A percentile compares a stretch with the other conserved stretches of the same genome.
Evolutionary conservation across 2,113 vertebrate species (phyloP).

Genomic region (Salvator merianae): DNA sequence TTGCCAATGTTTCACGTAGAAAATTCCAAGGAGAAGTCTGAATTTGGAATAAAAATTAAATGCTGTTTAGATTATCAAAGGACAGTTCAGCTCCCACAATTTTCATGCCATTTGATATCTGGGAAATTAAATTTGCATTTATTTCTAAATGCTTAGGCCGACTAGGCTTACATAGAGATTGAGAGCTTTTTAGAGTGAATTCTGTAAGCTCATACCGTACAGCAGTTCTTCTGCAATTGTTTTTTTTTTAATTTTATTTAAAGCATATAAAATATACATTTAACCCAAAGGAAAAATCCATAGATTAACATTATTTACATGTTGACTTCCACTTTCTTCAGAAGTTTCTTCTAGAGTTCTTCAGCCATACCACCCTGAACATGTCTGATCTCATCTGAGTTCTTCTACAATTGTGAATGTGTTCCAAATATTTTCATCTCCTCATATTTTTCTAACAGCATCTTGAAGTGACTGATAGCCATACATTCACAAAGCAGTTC

Average conservation of each 20-base stretch:
- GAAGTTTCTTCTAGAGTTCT: no score
- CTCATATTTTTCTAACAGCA: not conserved
- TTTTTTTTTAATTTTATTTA: no score
- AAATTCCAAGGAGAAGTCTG: not conserved
- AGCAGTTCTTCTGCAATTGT: not conserved
- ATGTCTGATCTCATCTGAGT: no score
- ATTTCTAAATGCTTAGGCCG: not conserved
- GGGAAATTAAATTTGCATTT: not conserved
- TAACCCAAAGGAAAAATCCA: no score
- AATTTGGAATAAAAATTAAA: not conserved
- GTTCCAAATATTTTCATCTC: slow-evolving; percentile 5
- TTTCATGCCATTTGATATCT: not conserved
- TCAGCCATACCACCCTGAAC: no score
- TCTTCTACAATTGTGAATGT: not conserved
- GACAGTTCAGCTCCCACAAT: not conserved
- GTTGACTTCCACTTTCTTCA: no score
- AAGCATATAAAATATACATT: no score
- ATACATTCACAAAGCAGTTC: no score
- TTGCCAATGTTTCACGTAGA: not conserved
- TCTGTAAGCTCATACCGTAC: not conserved
- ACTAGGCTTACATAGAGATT: not conserved
- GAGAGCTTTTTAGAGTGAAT: not conserved
- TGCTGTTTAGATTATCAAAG: not conserved
- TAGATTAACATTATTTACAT: no score
- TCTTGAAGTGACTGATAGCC: not conserved